phyloP scores from a whole-genome alignment of 2,113 vertebrate genomes.

The Oenanthe melanoleuca region DNA sequence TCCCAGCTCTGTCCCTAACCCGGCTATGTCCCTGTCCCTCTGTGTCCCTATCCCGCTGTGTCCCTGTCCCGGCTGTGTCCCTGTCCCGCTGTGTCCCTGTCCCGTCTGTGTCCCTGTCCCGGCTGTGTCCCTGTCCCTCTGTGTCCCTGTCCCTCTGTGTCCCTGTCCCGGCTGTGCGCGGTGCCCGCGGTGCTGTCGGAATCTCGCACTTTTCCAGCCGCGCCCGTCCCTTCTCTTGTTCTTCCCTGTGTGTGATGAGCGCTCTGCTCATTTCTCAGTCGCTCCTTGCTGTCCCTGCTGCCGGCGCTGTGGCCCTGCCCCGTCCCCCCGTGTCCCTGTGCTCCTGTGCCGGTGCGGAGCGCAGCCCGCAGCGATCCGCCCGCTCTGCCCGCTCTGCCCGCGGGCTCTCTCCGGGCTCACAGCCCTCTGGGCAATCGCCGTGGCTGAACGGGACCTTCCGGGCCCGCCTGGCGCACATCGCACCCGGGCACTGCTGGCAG shows the following conservation, averaged over 20 bases:
- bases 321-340: too few species aligned
- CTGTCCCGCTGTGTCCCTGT: too few species aligned
- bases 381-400: rapidly evolving
- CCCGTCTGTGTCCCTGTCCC: too few species aligned
- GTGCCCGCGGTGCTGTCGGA: background rate
- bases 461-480: background rate
- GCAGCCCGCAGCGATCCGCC: rapidly evolving
- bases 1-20: too few species aligned
- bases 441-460: background rate
- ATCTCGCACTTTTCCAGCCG: rapidly evolving
- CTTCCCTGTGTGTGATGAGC: background rate
- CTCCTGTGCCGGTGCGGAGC: rapidly evolving
- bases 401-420: background rate
- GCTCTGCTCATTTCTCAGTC: background rate
- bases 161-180: too few species aligned
- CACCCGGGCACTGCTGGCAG: background rate
- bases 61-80: too few species aligned
- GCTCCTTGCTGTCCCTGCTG: rapidly evolving
- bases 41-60: too few species aligned
- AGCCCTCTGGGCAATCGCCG: background rate
- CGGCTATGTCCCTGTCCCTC: too few species aligned
- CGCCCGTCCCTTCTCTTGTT: background rate
- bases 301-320: rapidly evolving
- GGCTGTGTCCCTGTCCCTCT: too few species aligned
- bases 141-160: too few species aligned